These are phyloP conservation scores for Tetranychus urticae DNA, from an alignment of 1,140 invertebrate species.

Conservation along the genomic window DNA sequence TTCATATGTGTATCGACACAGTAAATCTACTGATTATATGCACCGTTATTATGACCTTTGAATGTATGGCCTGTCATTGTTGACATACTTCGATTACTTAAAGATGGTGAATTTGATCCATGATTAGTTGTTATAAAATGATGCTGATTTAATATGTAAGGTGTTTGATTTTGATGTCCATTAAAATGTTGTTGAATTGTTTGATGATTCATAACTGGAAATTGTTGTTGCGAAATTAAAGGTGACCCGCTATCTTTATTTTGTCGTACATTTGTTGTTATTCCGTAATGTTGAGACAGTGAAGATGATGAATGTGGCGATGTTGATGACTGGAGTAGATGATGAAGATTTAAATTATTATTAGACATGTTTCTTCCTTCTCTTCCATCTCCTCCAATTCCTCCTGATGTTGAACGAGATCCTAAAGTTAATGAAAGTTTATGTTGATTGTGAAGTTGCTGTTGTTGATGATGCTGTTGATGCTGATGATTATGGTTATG, in stretches of 20 bases:
- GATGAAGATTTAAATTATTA: neutral
- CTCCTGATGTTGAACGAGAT: too few species aligned
- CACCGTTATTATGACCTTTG: too few species aligned
- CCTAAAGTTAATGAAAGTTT: neutral
- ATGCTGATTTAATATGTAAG: neutral
- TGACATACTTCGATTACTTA: too few species aligned
- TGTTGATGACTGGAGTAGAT: neutral
- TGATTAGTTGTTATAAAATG: neutral
- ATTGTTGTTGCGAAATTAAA: neutral
- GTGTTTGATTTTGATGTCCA: neutral
- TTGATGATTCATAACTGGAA: neutral
- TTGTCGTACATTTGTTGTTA: neutral
- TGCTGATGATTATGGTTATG: neutral
- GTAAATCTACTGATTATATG: too few species aligned
- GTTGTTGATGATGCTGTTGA: neutral
- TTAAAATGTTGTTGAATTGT: slow-evolving; percentile 1
- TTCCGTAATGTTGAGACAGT: neutral
- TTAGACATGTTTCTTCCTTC: too few species aligned
- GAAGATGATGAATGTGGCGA: neutral
- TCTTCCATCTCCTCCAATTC: neutral
- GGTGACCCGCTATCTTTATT: neutral
- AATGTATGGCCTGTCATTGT: too few species aligned
- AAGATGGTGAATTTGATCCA: too few species aligned
- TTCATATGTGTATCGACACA: too few species aligned
- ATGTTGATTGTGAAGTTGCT: neutral